Base-by-base conservation (phyloP, 1,140 invertebrate genomes). In the Lepidostoma basale region DNA sequence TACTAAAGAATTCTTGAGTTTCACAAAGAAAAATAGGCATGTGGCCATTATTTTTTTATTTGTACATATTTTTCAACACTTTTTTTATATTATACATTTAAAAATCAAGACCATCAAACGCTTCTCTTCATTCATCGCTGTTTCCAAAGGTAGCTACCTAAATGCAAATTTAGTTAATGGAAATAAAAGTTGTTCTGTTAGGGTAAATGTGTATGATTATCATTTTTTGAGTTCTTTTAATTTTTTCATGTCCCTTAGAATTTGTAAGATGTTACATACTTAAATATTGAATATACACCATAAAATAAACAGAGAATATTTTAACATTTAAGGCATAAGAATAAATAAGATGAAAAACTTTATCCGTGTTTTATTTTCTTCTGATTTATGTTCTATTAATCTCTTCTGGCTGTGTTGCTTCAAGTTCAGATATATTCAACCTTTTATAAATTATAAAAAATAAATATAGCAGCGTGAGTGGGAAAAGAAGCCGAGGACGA, bases 261-360 rank as follows among this genome's bases (percentile, higher is more conserved):
- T 39, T n/a, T 33, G 28, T 68, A 68, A 72, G 70, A 65, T 72
- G 70, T 72, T 72, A 72, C 45, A 64, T 68, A 68, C 60, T 68
- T 65, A 66, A 66, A 60, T 68, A 72, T 30, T 54, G 49, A 62
- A 71, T 67, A 68, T 64, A 67, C 63, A 67, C 42, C 52, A 14
- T 45, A 44, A 67, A 67, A 56, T 72, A 52, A 71, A 71, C 12
- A 71, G 69, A 72, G 70, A 72, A 63, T 72, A 72, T 72, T 72
- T 72, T 72, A 72, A 72, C 70, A 72, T 68, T 72, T 56, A 62
- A 68, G 56, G 20, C 47, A 49, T 67, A 67, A 59, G 64, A 67
- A 59, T 67, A 67, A 72, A 72, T 68, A 60, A 72, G 68, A 65
- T 58, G 65, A 60, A 22, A 65, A 70, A 65, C 20, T 16, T 40